Evolutionary conservation across 2,888 invertebrate genomes (phyloP), one percentile per base, ranked within the genome.

Genomic region (Azorinus chamasolen): DNA sequence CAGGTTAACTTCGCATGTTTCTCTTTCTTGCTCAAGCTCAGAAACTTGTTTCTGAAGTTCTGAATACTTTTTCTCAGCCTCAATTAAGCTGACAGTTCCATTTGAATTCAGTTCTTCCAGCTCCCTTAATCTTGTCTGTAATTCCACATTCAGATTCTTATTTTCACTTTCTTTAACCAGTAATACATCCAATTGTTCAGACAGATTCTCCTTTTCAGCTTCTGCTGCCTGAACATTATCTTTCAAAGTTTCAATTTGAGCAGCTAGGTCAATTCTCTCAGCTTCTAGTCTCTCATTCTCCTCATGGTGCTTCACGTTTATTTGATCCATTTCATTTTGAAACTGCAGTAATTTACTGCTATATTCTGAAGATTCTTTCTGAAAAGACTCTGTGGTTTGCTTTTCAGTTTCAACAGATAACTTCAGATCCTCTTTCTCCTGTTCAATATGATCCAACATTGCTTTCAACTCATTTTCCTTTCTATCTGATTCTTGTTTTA

Each of bases 91-190:
- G 3, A 58, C 37, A 14, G 41, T 32, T 41, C 63, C 32, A 6
- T n/a, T 51, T 22, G 50, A 25, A n/a, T 57, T 25, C 6, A 41
- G 1, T 18, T 18, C 27, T 18, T 63, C 43, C 45, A 86, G 46
- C 45, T 84, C 83, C 54, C 73, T 64, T 64, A 83, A 73, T 10
- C 41, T 61, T 20, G 61, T 55, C 41, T 72, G 59, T 14, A 83
- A 57, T 10, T 25, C 22, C 18, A 14, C 12, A 41, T 61, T 32
- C 22, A 61, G 18, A 27, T n/a, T 32, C 22, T 48, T 20, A 18
- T 18, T 61, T n/a, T 48, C 59, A 46, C 14, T 27, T 32, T 61
- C 48, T 48, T 45, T 61, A 18, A 14, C 24, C 20, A 46, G 32
- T 0, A 61, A 43, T 20, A 27, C 32, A 45, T 48, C 48, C 6